Conservation (phyloP, 2,888 invertebrate genomes). For the Heliconius ismenius region DNA sequence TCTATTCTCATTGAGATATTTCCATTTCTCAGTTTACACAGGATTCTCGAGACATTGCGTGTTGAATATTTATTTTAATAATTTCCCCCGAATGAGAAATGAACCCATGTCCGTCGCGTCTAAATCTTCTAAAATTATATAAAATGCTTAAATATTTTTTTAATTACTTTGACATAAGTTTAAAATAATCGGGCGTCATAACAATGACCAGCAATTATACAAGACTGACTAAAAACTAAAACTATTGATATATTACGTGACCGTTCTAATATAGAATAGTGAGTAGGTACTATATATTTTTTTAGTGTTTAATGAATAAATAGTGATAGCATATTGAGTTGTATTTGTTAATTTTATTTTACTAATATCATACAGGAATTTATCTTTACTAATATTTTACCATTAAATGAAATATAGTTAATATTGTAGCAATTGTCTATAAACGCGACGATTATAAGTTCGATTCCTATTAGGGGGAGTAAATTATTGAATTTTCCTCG, state of each 20-base stretch:
- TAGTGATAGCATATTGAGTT: not conserved
- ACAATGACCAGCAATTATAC: conserved; percentile 18
- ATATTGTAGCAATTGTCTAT: no score
- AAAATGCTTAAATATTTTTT: not conserved
- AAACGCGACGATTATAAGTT: no score
- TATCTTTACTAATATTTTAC: not conserved
- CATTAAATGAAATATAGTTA: no score
- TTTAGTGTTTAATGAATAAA: not conserved
- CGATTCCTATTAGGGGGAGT: no score
- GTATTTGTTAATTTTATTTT: not conserved
- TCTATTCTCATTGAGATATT: no score
- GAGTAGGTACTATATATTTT: not conserved
- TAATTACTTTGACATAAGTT: not conserved
- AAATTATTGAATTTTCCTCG: no score
- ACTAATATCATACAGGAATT: not conserved
- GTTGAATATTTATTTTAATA: no score
- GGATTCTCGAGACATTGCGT: no score
- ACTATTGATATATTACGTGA: conserved; percentile 8
- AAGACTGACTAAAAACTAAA: not conserved
- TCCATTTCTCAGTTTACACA: no score
- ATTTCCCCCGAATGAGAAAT: no score
- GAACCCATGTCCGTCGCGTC: no score
- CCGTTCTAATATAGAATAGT: not conserved
- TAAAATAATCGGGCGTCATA: not conserved
- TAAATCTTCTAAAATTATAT: not conserved